These are phyloP conservation scores for Paramacrobiotus metropolitanus DNA, from an alignment of 1,140 invertebrate species.

Conservation along the genomic window DNA sequence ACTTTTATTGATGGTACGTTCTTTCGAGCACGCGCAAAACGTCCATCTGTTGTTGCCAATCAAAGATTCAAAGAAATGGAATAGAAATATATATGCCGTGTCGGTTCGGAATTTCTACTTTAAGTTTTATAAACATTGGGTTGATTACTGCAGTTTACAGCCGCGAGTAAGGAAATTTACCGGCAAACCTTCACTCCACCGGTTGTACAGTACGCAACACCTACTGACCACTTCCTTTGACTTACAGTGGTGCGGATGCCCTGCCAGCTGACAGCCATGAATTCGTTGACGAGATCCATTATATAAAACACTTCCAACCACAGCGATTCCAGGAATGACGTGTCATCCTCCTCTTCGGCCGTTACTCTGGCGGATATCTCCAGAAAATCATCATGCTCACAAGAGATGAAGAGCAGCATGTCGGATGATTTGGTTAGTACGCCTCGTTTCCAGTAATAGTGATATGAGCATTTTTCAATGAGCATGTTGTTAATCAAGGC, in stretches of 20 bases:
- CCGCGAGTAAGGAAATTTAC: no score
- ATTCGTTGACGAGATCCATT: slow-evolving; percentile 9
- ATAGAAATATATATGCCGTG: no score
- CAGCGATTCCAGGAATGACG: slow-evolving; percentile 6
- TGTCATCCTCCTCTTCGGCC: slow-evolving; percentile 10
- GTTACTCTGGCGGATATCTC: slow-evolving; percentile 12
- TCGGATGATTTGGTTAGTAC: slow-evolving; percentile 11
- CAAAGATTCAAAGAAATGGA: no score
- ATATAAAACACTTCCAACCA: slow-evolving; percentile 10
- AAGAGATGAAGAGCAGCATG: slow-evolving; percentile 6
- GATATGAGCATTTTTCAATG: slow-evolving; percentile 7
- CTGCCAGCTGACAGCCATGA: slow-evolving; percentile 8
- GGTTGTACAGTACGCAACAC: no score
- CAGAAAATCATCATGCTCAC: slow-evolving; percentile 5
- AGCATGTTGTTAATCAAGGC: slow-evolving; percentile 7
- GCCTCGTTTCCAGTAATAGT: slow-evolving; percentile 12
- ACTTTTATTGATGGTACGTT: no score
- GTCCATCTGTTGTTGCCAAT: no score
- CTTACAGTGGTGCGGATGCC: slow-evolving; percentile 5
- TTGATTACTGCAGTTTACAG: no score
- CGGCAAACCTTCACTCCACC: no score
- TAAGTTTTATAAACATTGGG: no score
- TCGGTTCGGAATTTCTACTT: no score
- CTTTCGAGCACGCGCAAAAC: no score
- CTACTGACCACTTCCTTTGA: no score